Percentiles rank a stretch among this genome's conserved stretches.
Evolutionary conservation across 1,140 invertebrate species (phyloP).

Genomic region (Agraylea sexmaculata): DNA sequence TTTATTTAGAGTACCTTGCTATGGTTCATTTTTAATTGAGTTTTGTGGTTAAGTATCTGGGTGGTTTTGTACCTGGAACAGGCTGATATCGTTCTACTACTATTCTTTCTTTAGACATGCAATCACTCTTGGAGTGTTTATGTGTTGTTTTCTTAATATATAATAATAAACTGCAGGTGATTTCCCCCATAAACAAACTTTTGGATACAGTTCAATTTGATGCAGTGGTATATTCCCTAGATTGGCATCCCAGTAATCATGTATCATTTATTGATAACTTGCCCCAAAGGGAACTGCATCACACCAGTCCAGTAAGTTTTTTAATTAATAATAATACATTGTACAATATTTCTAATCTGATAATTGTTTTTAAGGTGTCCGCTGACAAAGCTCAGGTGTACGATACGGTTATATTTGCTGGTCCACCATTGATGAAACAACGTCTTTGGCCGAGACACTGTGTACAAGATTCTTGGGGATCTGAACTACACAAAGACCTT

Average conservation of each 20-base stretch:
- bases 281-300: conserved; percentile 51
- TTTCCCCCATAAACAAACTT: conserved; percentile 84
- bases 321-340: neutral
- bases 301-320: conserved; percentile 48
- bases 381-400: conserved; percentile 69
- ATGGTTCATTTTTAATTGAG: too few relatives aligned
- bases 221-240: conserved; percentile 87
- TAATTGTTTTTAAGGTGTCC: conserved; percentile 30
- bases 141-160: neutral
- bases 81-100: conserved; percentile 6
- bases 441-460: conserved; percentile 91
- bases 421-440: conserved; percentile 71
- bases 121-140: conserved; percentile 5
- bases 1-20: too few relatives aligned
- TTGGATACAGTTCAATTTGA: conserved; percentile 80
- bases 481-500: conserved; percentile 83
- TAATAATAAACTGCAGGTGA: conserved; percentile 44
- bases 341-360: neutral
- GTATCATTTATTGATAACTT: conserved; percentile 95
- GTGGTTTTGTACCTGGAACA: conserved; percentile 10
- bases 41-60: too few relatives aligned
- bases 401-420: conserved; percentile 85
- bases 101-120: too few relatives aligned
- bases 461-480: conserved; percentile 89
- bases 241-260: conserved; percentile 96